Base-by-base conservation (phyloP, 2,113 vertebrate species). In the Macrotis lagotis region DNA sequence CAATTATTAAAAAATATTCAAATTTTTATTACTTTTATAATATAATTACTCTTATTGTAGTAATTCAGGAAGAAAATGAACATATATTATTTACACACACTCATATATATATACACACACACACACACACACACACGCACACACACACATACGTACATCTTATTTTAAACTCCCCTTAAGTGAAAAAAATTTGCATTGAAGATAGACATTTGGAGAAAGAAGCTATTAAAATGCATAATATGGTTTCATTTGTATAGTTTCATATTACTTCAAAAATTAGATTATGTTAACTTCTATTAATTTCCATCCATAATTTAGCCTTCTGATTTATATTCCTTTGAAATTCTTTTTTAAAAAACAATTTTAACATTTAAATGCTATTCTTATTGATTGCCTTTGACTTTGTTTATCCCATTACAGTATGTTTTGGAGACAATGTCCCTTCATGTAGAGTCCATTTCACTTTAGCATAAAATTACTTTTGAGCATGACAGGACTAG, bases 241-340 rank as follows among this genome's bases (percentile, higher is more conserved):
- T n/a, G n/a, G 14, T 74, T 74, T n/a, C n/a, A 74, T 28, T 74
- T 74, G 37, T 74, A 59, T 31, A n/a, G 66, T 74, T 74, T 2
- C 1, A 83, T 83, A 44, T 83, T 83, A 44, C 66, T 7, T 44
- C 37, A 83, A 44, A 14, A 88, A 31, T 55, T 7, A 26, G 22
- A 0, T 49, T n/a, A 28, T 44, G 8, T 22, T 8, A 0, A 25
- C 10, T 0, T 83, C 49, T 48, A 0, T n/a, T 74, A 37, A 28
- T 47, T 83, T 74, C 2, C n/a, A 44, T 31, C 89, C 47, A n/a
- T 24, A 1, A 31, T 3, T 51, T 25, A 5, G 59, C 52, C 50
- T 44, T 83, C n/a, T 83, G 66, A 83, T 44, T 83, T 9, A 83
- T 83, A 83, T 83, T 44, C n/a, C n/a, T 83, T 83, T 83, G 22